Base-by-base conservation (phyloP, 2,888 invertebrate species). In the Saturnia japonica region DNA sequence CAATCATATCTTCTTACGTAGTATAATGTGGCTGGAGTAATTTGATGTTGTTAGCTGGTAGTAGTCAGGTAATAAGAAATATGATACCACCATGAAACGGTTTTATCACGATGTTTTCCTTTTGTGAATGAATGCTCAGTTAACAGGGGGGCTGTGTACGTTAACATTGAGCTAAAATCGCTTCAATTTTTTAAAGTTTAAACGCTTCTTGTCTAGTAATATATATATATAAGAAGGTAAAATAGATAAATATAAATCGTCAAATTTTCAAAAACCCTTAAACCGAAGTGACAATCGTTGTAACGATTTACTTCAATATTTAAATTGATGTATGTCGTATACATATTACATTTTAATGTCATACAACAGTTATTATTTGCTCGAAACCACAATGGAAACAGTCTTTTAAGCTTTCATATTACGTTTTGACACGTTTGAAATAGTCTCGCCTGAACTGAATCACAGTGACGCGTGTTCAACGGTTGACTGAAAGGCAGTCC, bases 401-500 rank as follows among this genome's bases (percentile, higher is more conserved):
- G 51, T 11, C 11, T 12, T 57, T 57, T 57, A 57, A 57, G 1
- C 14, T 22, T 25, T 25, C 57, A 6, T 14, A 14, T 6, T 60
- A 14, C 12, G 25, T 25, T 60, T 62, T 25, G 42, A 57, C 40
- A 22, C 12, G 62, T 62, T 47, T 70, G 57, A 43, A 62, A 28
- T 40, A 47, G 42, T 72, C 72, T 72, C 67, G 74, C 76, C 71
- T 73, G 71, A 74, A 82, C 84, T 85, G 89, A 91, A 91, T 92
- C 91, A 92, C 87, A 74, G 88, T 81, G 85, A 84, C 85, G 85
- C 85, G 84, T 79, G 73, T 80, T 88, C 91, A 88, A 91, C 91
- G 92, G 85, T 86, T 75, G 74, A 81, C 73, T 81, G 85, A 78
- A 74, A 75, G 81, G 78, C 75, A 75, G 81, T 79, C 82, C 81